Evolutionary conservation across 2,888 invertebrate species (phyloP), one percentile per base, ranked within the genome.

Genomic region (Dryococelus australis): DNA sequence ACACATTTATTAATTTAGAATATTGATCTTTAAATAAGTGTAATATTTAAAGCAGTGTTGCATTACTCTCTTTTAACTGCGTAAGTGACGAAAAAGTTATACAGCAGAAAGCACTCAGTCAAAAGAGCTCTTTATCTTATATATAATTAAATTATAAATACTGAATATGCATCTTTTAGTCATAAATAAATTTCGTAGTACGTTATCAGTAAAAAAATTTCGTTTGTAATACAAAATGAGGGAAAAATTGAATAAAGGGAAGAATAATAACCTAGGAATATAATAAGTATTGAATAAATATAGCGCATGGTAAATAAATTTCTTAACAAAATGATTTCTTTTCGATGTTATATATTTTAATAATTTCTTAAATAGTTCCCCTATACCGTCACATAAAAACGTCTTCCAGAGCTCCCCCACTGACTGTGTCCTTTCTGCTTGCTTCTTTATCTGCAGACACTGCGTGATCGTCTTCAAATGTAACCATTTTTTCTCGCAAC

Each of bases 401-500:
- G 92, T 96, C 96, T 88, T 95, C 95, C 85, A 95, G 93, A 88
- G 94, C 93, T 84, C 90, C 89, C 85, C 90, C 90, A 65, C 53
- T 88, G 86, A 47, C 88, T 83, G 28, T 35, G 28, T 28, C 26
- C 24, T 28, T 83, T 35, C 20, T 83, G 43, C 35, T 83, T 24
- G 13, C 35, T n/a, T 4, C 83, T 24, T 83, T 83, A 87, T 81
- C 89, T 65, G 80, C 89, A 90, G 43, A 91, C 86, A 89, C 93
- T 93, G 78, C 16, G 20, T 91, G 93, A 92, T 96, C 96, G 91
- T 97, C 97, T 91, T 96, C 96, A 91, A 97, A 97, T 8, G 96
- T 97, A 79, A 97, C 96, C 95, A 96, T 95, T 92, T 96, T 96
- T 91, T 96, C 96, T 86, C 95, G 93, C 88, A 94, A 94, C 89